Base-by-base conservation (phyloP, 2,797 vertebrate species). In the Acanthurus lineatus region DNA sequence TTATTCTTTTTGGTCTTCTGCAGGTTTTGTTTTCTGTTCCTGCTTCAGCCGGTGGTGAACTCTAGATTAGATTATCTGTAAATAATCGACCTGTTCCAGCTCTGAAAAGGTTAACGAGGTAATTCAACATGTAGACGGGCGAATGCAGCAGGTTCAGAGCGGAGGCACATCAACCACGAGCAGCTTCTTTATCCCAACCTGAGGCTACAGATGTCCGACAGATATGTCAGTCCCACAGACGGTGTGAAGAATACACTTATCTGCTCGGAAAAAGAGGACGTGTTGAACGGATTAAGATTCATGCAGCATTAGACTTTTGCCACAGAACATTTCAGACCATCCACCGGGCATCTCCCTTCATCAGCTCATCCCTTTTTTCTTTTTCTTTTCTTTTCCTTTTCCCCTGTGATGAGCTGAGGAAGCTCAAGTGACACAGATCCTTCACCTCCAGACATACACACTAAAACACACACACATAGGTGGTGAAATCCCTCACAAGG, bases 71-170 rank as follows among this genome's bases (percentile, higher is more conserved):
- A 88, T 82, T 76, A 83, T 66, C 66, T 87, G 75, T 80, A 89
- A 90, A 91, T 91, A 88, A 91, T 87, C 88, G 64, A 82, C 69
- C 78, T 61, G 75, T 53, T 81, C 77, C 14, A 56, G 59, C 28
- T 89, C 48, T 77, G 87, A 88, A 93, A 89, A 94, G 89, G 92
- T 92, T 91, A 92, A 90, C 88, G 84, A 90, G 78, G 70, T 85
- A 76, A 92, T 91, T 92, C 71, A 88, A 84, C 87, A 84, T 72
- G 72, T 25, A 19, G 53, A 54, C 3, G 49, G 56, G 42, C 32
- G 25, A 25, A 25, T 25, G 25, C 25, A 25, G 25, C 25, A 25
- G 25, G 25, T 25, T 38, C 61, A 45, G 35, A 3, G 12, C 69
- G 6, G 51, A 14, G 54, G 61, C 71, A 49, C 79, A 45, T 66